Evolutionary conservation across 2,888 invertebrate species (phyloP), one percentile per base, ranked within the genome.

Genomic region (Eupithecia vulgata): DNA sequence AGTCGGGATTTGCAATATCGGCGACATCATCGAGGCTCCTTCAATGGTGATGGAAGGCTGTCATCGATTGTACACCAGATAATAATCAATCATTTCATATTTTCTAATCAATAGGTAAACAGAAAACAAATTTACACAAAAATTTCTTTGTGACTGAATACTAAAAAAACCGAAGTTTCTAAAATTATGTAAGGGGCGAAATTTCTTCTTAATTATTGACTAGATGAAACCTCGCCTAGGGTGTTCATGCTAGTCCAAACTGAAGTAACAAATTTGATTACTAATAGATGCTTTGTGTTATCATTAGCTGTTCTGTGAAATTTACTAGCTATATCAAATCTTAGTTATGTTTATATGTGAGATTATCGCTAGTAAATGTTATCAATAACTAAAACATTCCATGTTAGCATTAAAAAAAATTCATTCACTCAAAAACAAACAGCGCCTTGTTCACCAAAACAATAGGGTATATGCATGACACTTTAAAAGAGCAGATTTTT

Each of bases 1-100:
- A 74, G 89, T 86, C 78, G 92, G 88, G 48, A 93, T 85, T 73
- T 92, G 92, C 79, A 94, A 85, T 77, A 93, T 84, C 61, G 93
- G 88, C 82, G 92, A 78, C 81, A 93, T 86, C 83, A 92, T 84
- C 78, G 89, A 83, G 73, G 88, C 86, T 81, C 86, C 93, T 78
- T 89, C 91, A 78, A 92, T 85, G 81, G 93, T 81, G 80, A 92
- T 83, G 74, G 83, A 89, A 81, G 88, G 80, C 90, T 91, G 90
- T 81, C 84, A 67, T 67, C 71, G 62, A 71, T 84, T 82, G 77
- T 81, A 79, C 74, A 83, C 73, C 64, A 64, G 42, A 42, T 42
- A 37, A 62, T 35, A 62, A 59, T 30, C 30, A 64, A 64, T 64
- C n/a, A 64, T 37, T 21, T 64, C 40, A n/a, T 10, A 37, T 64